These are phyloP conservation scores for Argyresthia goedartella DNA, from an alignment of 2,888 invertebrate species.

Conservation along the genomic window DNA sequence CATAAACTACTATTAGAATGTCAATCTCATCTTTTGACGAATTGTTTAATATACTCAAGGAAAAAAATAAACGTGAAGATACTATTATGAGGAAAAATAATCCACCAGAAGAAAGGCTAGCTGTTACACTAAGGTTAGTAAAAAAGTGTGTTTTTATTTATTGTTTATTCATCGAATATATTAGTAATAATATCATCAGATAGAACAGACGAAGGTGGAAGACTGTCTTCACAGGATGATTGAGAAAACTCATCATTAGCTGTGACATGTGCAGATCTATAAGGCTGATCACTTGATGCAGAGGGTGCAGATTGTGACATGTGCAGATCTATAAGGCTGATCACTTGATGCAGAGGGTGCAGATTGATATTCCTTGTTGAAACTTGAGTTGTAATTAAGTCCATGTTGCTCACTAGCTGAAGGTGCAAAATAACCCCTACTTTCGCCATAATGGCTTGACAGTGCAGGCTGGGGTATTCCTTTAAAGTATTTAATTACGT, in stretches of 20 bases:
- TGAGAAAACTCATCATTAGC: neutral
- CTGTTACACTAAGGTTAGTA: slow-evolving; percentile 15
- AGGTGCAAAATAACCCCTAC: slow-evolving; percentile 12
- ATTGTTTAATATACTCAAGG: slow-evolving; percentile 12
- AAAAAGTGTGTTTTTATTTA: slow-evolving; percentile 13
- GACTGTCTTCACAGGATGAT: slow-evolving; percentile 12
- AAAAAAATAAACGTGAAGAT: slow-evolving; percentile 7
- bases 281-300: slow-evolving; percentile 8
- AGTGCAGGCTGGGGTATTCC: slow-evolving; percentile 8
- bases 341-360: slow-evolving; percentile 12
- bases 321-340: slow-evolving; percentile 7
- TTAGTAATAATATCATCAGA: slow-evolving; percentile 12
- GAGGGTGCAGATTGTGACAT: slow-evolving; percentile 8
- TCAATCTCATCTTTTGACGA: slow-evolving; percentile 14
- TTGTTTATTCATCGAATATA: slow-evolving; percentile 16
- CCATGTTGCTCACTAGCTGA: neutral
- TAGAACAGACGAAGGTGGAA: slow-evolving; percentile 15
- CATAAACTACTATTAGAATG: too few relatives aligned
- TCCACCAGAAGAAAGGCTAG: slow-evolving; percentile 8
- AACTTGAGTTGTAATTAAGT: slow-evolving; percentile 10
- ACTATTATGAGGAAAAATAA: neutral
- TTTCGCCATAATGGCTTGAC: slow-evolving; percentile 4
- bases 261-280: slow-evolving; percentile 7
- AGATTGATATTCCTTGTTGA: slow-evolving; percentile 7
- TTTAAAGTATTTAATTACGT: slow-evolving; percentile 19